Conservation (phyloP, 2,113 vertebrate species). For the Eurystomus gularis region DNA sequence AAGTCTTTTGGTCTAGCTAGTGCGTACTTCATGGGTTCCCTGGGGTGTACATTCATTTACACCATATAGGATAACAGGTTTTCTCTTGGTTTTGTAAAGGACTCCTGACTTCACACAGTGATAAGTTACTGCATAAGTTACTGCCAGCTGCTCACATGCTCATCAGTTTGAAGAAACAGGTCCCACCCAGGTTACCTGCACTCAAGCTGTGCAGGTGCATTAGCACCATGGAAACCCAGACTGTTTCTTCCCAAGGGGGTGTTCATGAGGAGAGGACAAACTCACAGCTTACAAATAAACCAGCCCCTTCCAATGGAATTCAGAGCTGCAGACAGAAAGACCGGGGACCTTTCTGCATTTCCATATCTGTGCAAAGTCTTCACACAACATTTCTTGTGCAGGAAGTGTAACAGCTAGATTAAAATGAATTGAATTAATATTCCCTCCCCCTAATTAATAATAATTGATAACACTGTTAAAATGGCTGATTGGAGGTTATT, state of each 20-base stretch:
- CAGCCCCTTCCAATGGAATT: neutral
- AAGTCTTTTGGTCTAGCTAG: neutral
- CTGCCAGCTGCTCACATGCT: neutral
- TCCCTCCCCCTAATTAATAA: accelerated
- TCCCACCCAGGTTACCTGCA: no score
- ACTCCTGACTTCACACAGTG: neutral
- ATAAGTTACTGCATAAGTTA: neutral
- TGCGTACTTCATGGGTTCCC: neutral
- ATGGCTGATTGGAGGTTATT: neutral
- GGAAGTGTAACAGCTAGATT: neutral
- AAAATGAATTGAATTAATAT: neutral
- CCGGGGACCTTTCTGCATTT: neutral
- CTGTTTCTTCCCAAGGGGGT: neutral
- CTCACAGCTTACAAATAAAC: neutral
- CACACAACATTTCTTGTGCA: accelerated
- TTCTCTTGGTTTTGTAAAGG: neutral
- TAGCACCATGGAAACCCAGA: neutral
- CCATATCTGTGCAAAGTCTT: neutral
- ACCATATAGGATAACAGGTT: neutral
- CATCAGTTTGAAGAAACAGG: neutral
- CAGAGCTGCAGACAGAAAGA: neutral
- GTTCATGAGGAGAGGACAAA: accelerated
- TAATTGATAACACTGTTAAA: neutral
- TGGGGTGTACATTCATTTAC: neutral
- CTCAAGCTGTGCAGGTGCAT: neutral